Conservation (phyloP, 2,113 vertebrate species). For the Oreamnos americanus region DNA sequence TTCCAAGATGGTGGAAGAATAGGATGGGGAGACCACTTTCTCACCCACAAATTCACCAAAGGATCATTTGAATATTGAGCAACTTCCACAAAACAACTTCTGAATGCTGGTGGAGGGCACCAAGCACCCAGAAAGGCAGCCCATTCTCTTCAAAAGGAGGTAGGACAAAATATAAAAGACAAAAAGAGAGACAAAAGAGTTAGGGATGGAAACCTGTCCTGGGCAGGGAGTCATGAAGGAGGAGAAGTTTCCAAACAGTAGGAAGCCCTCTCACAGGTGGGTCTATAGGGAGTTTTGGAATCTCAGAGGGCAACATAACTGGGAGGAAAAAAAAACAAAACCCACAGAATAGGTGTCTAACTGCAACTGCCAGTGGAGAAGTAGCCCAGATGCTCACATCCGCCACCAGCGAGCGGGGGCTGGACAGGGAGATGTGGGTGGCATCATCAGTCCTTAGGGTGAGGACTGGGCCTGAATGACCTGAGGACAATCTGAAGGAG, state of each 20-base stretch:
- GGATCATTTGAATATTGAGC: not conserved
- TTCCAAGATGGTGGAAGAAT: not conserved
- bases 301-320: not conserved
- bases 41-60: not conserved
- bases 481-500: not conserved
- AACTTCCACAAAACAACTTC: not conserved
- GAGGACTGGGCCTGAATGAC: not conserved
- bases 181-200: not conserved
- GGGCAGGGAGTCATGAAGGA: not conserved
- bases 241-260: not conserved
- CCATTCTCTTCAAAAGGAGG: not conserved
- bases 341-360: not conserved
- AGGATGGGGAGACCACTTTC: fast-evolving
- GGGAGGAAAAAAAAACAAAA: not conserved
- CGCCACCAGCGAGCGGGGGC: fast-evolving
- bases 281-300: not conserved
- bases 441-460: not conserved
- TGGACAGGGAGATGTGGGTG: not conserved
- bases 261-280: not conserved
- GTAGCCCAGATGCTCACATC: not conserved
- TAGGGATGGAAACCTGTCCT: not conserved
- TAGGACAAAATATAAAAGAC: not conserved
- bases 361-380: not conserved
- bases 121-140: not conserved
- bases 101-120: not conserved